These are phyloP conservation scores for Chelonoidis abingdonii DNA, from an alignment of 2,113 vertebrate genomes.

Conservation along the genomic window DNA sequence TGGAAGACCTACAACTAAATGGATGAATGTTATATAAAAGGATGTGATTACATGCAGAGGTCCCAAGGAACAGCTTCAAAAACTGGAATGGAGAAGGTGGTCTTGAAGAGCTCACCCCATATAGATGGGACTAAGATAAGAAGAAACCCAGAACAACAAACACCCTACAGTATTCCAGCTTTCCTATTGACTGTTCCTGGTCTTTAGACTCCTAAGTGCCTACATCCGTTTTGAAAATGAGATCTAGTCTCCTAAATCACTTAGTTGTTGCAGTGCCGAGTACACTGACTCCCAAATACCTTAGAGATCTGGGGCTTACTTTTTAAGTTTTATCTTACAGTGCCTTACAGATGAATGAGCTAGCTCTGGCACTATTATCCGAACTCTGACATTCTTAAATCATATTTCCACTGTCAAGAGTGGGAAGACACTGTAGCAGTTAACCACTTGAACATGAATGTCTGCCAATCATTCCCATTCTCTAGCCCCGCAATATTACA, in stretches of 20 bases:
- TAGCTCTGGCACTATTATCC: neutral
- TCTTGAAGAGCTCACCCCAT: neutral
- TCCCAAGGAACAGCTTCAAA: neutral
- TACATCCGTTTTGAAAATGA: neutral
- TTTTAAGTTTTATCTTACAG: neutral
- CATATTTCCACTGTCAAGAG: neutral
- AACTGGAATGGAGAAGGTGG: neutral
- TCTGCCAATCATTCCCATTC: conserved; percentile 19
- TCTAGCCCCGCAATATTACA: neutral
- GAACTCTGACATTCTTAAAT: neutral
- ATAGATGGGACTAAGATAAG: neutral
- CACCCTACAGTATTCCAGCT: neutral
- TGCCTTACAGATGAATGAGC: no score
- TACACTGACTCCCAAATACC: neutral
- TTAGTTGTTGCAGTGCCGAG: neutral
- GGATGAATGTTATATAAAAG: neutral
- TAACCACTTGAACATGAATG: conserved; percentile 1
- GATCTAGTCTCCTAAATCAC: neutral
- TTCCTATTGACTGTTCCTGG: neutral
- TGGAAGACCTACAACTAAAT: neutral
- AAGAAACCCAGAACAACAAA: neutral
- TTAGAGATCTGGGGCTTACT: neutral
- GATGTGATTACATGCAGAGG: neutral
- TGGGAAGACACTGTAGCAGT: neutral
- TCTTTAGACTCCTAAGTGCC: neutral